These are phyloP conservation scores for Cotesia typhae DNA, from an alignment of 1,140 invertebrate genomes.

Conservation along the genomic window DNA sequence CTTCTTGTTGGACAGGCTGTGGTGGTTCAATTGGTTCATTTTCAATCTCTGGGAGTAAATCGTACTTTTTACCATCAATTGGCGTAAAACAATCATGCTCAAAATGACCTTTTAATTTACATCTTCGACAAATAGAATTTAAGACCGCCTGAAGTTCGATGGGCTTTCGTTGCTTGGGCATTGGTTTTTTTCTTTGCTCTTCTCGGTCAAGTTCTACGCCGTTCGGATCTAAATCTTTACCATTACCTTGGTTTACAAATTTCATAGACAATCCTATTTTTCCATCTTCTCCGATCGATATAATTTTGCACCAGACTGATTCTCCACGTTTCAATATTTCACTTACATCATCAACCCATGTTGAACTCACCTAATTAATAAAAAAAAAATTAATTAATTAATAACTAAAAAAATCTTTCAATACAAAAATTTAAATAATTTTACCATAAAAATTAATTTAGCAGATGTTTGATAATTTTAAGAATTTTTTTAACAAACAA, in stretches of 20 bases:
- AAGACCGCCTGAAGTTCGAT: slow-evolving; percentile 62
- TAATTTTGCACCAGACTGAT: slow-evolving; percentile 63
- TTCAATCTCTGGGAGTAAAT: slow-evolving; percentile 59
- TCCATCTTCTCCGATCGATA: slow-evolving; percentile 58
- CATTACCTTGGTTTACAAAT: slow-evolving; percentile 62
- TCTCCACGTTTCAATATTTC: slow-evolving; percentile 62
- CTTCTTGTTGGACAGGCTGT: slow-evolving; percentile 7
- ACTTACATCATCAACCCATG: slow-evolving; percentile 57
- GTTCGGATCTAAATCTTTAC: slow-evolving; percentile 63
- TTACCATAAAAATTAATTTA: no score
- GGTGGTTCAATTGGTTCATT: slow-evolving; percentile 29
- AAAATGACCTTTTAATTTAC: slow-evolving; percentile 60
- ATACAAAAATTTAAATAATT: not conserved
- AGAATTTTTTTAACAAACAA: no score
- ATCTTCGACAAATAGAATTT: slow-evolving; percentile 61
- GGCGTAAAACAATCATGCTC: slow-evolving; percentile 61
- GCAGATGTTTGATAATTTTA: no score
- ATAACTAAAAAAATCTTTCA: not conserved
- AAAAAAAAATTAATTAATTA: not conserved
- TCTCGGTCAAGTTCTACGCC: slow-evolving; percentile 59
- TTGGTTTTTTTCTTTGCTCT: slow-evolving; percentile 53
- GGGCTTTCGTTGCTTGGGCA: slow-evolving; percentile 45
- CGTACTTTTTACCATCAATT: slow-evolving; percentile 60
- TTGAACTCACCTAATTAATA: slow-evolving; percentile 50
- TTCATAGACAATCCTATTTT: slow-evolving; percentile 65